These are phyloP conservation scores for Drosophila seclusa DNA, from an alignment of 2,888 invertebrate species.

Conservation along the genomic window DNA sequence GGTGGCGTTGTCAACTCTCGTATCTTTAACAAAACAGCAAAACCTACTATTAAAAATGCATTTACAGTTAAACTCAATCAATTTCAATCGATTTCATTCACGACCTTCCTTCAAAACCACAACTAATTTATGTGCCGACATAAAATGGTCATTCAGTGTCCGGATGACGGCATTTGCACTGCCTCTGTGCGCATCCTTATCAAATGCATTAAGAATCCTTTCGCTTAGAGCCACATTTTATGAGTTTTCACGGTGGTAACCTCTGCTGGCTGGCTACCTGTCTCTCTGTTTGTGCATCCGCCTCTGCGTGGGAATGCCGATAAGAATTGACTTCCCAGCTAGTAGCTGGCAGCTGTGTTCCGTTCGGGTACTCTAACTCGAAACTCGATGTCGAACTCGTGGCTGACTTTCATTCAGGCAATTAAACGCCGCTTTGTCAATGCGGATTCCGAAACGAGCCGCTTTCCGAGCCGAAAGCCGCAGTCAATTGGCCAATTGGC, in stretches of 20 bases:
- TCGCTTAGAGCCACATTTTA: conserved; percentile 53
- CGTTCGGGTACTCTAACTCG: conserved; percentile 9
- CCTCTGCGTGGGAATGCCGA: conserved; percentile 70
- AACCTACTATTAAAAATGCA: conserved; percentile 80
- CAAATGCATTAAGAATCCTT: conserved; percentile 69
- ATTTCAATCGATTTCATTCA: conserved; percentile 78
- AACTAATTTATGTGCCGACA: conserved; percentile 72
- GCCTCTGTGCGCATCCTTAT: conserved; percentile 58
- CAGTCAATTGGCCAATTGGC: conserved; percentile 60
- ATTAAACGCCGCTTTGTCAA: conserved; percentile 76
- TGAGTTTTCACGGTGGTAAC: conserved; percentile 67
- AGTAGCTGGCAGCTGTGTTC: conserved; percentile 33
- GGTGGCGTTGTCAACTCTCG: conserved; percentile 35
- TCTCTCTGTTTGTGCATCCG: conserved; percentile 19
- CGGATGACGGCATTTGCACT: conserved; percentile 20
- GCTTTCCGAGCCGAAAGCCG: conserved; percentile 51
- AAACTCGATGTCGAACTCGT: conserved; percentile 1
- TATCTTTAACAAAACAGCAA: conserved; percentile 76
- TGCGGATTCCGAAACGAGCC: conserved; percentile 67
- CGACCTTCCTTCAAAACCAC: conserved; percentile 43
- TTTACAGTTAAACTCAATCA: conserved; percentile 81
- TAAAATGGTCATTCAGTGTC: conserved; percentile 49
- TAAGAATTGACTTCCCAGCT: conserved; percentile 37
- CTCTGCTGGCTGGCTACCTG: conserved; percentile 51
- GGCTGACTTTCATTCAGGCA: conserved; percentile 51